phyloP scores from a whole-genome alignment of 2,888 invertebrate genomes.

The Pterostichus niger region DNA sequence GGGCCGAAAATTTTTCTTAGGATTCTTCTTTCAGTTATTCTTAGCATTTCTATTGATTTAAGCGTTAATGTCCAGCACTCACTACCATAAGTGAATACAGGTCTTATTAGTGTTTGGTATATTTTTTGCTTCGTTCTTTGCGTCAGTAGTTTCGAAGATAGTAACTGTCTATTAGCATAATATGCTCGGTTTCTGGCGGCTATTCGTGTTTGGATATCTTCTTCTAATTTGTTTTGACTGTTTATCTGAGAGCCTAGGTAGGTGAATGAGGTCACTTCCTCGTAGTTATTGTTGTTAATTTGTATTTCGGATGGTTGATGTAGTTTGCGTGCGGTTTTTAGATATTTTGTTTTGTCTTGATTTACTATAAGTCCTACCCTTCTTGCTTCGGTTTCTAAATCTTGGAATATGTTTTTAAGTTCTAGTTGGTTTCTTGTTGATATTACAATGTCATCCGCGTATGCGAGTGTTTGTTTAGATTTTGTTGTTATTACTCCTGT shows the following conservation, averaged over 20 bases:
- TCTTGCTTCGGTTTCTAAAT: background rate
- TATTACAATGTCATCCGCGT: background rate
- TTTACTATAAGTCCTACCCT: background rate
- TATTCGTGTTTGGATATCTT: background rate
- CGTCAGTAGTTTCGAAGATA: background rate
- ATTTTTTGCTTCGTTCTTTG: background rate
- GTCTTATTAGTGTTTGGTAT: background rate
- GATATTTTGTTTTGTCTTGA: background rate
- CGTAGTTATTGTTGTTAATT: background rate
- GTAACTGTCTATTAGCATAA: background rate
- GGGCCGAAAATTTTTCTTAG: conserved; percentile 35
- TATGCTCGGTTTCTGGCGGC: background rate
- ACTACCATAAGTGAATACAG: background rate
- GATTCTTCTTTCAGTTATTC: conserved; percentile 11
- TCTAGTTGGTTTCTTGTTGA: too few relatives aligned
- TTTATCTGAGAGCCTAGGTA: conserved; percentile 8
- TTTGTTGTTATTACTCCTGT: too few relatives aligned
- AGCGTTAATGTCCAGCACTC: background rate
- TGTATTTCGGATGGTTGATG: background rate
- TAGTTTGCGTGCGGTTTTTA: too few relatives aligned
- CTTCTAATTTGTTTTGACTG: background rate
- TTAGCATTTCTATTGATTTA: background rate
- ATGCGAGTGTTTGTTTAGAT: background rate
- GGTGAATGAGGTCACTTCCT: background rate
- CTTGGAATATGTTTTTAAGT: too few relatives aligned